Percentiles rank a stretch among this genome's conserved stretches.
phyloP scores from a whole-genome alignment of 2,113 vertebrate genomes.

The Pogonocichla stellata region DNA sequence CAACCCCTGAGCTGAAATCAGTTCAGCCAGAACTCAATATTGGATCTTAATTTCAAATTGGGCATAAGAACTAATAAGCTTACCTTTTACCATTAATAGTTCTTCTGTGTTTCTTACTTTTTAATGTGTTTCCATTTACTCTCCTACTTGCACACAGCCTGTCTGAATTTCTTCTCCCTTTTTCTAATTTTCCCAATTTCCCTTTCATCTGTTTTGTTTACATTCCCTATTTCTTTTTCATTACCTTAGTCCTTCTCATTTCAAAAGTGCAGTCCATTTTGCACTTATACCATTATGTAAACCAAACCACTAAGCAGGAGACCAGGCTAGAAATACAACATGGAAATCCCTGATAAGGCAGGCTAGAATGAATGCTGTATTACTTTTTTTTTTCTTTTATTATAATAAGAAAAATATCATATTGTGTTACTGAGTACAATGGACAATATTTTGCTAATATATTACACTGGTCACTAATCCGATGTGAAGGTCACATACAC shows the following conservation, averaged over 20 bases:
- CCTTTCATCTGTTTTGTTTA: neutral
- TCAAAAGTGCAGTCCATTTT: conserved; percentile 52
- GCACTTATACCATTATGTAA: conserved; percentile 35
- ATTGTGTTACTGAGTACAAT: conserved; percentile 58
- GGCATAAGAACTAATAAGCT: neutral
- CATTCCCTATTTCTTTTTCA: neutral
- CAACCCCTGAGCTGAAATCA: neutral
- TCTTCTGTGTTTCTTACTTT: neutral
- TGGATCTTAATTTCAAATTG: neutral
- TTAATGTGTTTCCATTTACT: neutral
- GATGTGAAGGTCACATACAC: conserved; percentile 56
- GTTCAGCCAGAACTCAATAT: neutral
- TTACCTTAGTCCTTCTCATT: conserved; percentile 44
- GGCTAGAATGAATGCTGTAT: conserved; percentile 23
- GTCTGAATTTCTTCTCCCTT: neutral
- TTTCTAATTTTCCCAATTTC: neutral
- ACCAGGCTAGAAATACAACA: conserved; percentile 58
- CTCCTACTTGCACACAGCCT: neutral
- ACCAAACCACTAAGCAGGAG: conserved; percentile 51
- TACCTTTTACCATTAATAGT: neutral
- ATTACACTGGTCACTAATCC: conserved; percentile 68
- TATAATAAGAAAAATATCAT: conserved; percentile 62
- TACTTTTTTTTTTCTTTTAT: conserved; percentile 19
- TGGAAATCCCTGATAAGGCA: conserved; percentile 68
- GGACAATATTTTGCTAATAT: conserved; percentile 51